phyloP scores from a whole-genome alignment of 2,797 vertebrate species.

The Acropternis orthonyx region DNA sequence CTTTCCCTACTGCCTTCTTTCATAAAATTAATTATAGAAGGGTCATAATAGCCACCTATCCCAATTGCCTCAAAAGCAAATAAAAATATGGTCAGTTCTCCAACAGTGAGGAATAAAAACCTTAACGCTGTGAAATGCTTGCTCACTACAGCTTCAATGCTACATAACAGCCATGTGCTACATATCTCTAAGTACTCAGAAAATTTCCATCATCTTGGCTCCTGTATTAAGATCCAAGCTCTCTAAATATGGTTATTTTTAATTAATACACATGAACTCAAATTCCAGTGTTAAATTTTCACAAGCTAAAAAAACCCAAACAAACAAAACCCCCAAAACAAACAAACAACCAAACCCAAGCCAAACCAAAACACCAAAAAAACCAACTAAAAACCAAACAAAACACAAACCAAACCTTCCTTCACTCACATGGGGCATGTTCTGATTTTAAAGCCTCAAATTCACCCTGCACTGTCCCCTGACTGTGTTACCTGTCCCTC shows the following conservation, averaged over 20 bases:
- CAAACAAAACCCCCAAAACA: not conserved
- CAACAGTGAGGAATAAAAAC: not conserved
- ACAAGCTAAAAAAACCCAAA: not conserved
- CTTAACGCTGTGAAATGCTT: not conserved
- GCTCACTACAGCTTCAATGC: not conserved
- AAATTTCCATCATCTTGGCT: not conserved
- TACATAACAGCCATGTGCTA: not conserved
- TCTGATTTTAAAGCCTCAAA: not conserved
- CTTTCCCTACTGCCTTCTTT: not conserved
- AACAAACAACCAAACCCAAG: no score
- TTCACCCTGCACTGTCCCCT: not conserved
- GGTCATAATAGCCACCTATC: not conserved
- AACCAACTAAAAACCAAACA: not conserved
- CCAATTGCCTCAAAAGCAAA: not conserved
- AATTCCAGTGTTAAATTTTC: not conserved
- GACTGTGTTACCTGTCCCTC: not conserved
- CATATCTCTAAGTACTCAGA: not conserved
- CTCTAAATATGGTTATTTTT: not conserved
- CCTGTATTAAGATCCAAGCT: not conserved
- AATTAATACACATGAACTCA: not conserved
- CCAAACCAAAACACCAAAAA: not conserved
- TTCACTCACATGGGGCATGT: not conserved
- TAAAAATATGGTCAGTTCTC: not conserved
- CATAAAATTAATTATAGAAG: not conserved
- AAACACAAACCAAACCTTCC: not conserved